phyloP scores from a whole-genome alignment of 2,113 vertebrate genomes.

The Micronycteris hirsuta region DNA sequence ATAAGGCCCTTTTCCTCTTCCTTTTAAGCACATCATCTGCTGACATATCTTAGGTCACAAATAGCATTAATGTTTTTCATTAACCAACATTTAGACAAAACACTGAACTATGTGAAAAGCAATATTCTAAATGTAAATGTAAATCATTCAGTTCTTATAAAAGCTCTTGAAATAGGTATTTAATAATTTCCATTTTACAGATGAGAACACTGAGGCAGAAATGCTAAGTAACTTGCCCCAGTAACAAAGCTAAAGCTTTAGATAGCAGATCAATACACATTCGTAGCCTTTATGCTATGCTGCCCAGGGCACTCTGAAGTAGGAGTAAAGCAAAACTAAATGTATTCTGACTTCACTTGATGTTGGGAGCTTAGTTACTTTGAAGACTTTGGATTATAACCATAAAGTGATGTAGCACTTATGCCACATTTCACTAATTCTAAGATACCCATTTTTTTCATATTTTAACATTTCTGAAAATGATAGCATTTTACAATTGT shows the following conservation, averaged over 20 bases:
- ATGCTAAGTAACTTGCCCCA: background rate
- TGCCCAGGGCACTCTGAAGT: background rate
- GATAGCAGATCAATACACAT: background rate
- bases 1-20: background rate
- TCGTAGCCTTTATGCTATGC: background rate
- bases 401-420: background rate
- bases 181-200: background rate
- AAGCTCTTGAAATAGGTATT: background rate
- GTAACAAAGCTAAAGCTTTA: background rate
- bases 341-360: background rate
- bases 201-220: background rate
- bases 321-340: background rate
- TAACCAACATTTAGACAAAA: background rate
- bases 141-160: background rate
- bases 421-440: background rate
- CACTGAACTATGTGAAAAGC: background rate
- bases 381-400: background rate
- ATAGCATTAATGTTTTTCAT: slow-evolving; percentile 7
- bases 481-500: background rate
- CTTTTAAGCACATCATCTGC: background rate
- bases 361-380: background rate
- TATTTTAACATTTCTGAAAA: slow-evolving; percentile 20
- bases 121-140: background rate
- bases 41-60: background rate
- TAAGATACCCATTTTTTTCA: background rate